Conservation (phyloP, 2,113 vertebrate species). For the Stercorarius parasiticus region DNA sequence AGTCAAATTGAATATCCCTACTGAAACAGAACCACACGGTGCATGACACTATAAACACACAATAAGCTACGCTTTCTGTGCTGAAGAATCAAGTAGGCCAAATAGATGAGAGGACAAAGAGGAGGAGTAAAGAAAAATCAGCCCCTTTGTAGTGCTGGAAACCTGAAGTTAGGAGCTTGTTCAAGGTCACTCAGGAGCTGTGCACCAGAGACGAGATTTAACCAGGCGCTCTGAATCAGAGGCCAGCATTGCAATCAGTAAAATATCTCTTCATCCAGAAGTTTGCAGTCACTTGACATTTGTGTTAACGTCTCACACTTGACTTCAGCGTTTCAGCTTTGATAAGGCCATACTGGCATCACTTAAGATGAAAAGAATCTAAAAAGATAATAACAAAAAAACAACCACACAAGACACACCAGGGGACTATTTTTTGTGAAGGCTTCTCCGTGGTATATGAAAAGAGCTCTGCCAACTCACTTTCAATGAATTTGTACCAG, state of each 20-base stretch:
- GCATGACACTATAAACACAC: background rate
- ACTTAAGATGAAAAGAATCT: background rate
- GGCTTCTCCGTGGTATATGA: background rate
- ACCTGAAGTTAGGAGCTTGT: background rate
- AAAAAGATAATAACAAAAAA: background rate
- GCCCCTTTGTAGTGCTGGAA: background rate
- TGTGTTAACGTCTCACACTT: conserved; percentile 40
- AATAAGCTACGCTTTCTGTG: background rate
- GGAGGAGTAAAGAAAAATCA: background rate
- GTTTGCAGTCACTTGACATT: conserved; percentile 52
- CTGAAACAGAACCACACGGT: background rate
- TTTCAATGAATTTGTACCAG: background rate
- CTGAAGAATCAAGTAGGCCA: background rate
- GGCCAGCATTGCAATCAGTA: background rate
- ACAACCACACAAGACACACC: no score
- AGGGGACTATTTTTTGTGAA: background rate
- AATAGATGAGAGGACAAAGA: background rate
- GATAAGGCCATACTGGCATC: background rate
- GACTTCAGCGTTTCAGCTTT: conserved; percentile 30
- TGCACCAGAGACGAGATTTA: background rate
- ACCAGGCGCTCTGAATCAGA: background rate
- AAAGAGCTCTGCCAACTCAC: background rate
- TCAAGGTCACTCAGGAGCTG: background rate
- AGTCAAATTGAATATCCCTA: background rate
- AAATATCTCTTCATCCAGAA: conserved; percentile 20